phyloP scores from a whole-genome alignment of 2,797 vertebrate genomes.

The Mormyrus proboscirostris region DNA sequence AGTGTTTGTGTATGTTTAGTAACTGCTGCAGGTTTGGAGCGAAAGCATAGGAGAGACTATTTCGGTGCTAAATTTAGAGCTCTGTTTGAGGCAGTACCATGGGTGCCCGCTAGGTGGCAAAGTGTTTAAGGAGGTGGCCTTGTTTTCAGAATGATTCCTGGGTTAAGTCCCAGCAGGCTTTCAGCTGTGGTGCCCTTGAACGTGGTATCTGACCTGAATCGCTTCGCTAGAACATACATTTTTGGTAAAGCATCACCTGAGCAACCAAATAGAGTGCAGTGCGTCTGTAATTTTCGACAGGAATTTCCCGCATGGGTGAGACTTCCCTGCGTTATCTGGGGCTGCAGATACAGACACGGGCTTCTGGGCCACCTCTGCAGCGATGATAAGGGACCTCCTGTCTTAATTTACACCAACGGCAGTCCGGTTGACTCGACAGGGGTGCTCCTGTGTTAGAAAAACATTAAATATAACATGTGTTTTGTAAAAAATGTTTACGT shows the following conservation, averaged over 20 bases:
- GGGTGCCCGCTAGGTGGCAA: not conserved
- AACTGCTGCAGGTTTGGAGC: not conserved
- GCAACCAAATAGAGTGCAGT: not conserved
- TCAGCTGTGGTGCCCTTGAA: not conserved
- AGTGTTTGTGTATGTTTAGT: not conserved
- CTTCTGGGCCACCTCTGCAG: not conserved
- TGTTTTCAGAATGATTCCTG: not conserved
- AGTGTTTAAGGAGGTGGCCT: not conserved
- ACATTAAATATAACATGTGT: not conserved
- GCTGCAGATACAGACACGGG: not conserved
- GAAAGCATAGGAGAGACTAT: not conserved
- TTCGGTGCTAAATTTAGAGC: not conserved
- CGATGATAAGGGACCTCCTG: not conserved
- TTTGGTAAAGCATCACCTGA: not conserved
- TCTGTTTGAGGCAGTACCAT: not conserved
- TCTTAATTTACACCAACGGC: not conserved
- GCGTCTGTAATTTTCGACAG: not conserved
- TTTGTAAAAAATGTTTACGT: not conserved
- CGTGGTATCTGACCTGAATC: not conserved
- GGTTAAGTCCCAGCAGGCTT: not conserved
- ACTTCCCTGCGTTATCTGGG: not conserved
- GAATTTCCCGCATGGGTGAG: not conserved
- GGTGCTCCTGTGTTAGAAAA: not conserved
- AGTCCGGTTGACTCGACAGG: not conserved
- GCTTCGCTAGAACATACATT: not conserved